Conservation (phyloP, 2,888 invertebrate species). For the Drosophila sordidapex region DNA sequence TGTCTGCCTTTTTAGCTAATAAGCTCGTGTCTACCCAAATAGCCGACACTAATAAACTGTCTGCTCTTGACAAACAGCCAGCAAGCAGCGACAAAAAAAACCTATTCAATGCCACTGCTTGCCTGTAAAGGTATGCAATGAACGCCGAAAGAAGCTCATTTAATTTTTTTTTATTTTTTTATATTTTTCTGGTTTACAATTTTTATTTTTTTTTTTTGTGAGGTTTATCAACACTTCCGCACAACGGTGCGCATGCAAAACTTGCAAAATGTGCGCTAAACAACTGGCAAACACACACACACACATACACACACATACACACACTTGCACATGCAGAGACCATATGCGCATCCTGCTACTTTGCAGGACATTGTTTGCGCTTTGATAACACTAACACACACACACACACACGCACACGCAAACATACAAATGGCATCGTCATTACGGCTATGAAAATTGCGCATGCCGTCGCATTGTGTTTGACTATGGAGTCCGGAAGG, state of each 20-base stretch:
- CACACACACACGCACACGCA: constrained; percentile 10
- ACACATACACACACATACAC: constrained; percentile 4
- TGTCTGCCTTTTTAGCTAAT: constrained; percentile 5
- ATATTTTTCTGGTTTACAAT: not conserved
- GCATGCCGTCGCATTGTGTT: constrained; percentile 75
- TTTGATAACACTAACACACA: constrained; percentile 66
- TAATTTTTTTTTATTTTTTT: constrained; percentile 23
- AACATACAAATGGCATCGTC: constrained; percentile 50
- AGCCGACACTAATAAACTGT: constrained; percentile 25
- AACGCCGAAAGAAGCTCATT: constrained; percentile 55
- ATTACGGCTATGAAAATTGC: constrained; percentile 76
- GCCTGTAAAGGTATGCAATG: constrained; percentile 36
- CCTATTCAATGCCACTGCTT: constrained; percentile 13
- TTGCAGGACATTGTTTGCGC: constrained; percentile 79
- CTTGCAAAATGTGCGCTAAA: constrained; percentile 65
- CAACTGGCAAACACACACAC: constrained; percentile 38
- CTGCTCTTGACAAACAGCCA: constrained; percentile 28
- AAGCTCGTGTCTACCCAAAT: constrained; percentile 7
- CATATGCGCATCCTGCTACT: constrained; percentile 77
- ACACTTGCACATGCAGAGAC: constrained; percentile 30
- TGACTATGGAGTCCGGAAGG: constrained; percentile 47
- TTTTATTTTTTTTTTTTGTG: constrained; percentile 1
- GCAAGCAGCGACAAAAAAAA: not conserved
- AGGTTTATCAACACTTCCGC: constrained; percentile 79
- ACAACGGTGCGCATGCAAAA: constrained; percentile 76